phyloP scores from a whole-genome alignment of 2,888 invertebrate genomes.

The Heterodera filipjevi region DNA sequence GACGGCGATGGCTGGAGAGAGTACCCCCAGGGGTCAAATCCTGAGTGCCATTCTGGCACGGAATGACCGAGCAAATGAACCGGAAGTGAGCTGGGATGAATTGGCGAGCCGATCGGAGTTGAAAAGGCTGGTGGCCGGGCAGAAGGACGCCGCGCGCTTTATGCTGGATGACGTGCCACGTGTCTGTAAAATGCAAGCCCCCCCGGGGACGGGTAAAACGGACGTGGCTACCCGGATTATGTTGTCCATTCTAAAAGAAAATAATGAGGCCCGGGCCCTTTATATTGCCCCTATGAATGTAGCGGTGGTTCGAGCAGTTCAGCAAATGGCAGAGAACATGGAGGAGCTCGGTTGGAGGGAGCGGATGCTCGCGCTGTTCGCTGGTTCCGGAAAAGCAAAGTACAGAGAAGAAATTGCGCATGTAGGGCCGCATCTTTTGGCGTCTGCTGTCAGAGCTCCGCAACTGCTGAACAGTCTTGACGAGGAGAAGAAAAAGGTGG shows the following conservation, averaged over 20 bases:
- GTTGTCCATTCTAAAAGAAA: neutral
- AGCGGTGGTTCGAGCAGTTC: conserved; percentile 9
- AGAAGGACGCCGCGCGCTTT: neutral
- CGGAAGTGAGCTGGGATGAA: neutral
- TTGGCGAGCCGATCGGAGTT: neutral
- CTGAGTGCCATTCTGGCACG: neutral
- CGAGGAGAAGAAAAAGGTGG: neutral
- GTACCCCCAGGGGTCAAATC: neutral
- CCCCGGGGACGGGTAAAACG: neutral
- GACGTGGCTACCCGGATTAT: neutral
- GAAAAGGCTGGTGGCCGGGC: neutral
- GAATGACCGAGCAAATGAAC: neutral
- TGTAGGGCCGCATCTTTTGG: neutral
- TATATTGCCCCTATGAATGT: conserved; percentile 15
- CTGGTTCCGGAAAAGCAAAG: neutral
- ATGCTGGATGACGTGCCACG: neutral
- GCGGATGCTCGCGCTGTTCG: neutral
- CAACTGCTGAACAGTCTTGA: neutral
- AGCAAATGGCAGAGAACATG: conserved; percentile 15
- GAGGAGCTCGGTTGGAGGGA: neutral
- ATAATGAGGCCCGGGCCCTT: conserved; percentile 15
- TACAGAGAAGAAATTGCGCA: neutral
- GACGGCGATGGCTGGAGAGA: neutral
- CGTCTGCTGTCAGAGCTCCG: neutral
- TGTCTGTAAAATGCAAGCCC: neutral